phyloP scores from a whole-genome alignment of 1,140 invertebrate genomes.

The Calliphora vicina region DNA sequence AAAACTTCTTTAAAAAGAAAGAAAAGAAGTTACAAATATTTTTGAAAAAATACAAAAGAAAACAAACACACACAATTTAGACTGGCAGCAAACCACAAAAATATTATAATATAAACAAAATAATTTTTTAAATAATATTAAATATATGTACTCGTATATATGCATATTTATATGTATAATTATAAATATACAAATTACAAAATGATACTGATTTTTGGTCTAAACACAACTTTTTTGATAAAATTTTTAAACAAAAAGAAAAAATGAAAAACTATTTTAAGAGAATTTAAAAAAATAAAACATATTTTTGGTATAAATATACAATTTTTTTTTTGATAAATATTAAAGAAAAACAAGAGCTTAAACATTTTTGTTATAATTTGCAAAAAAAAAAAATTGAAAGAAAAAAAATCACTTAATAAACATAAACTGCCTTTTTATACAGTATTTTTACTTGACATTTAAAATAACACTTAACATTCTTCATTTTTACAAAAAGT shows the following conservation, averaged over 20 bases:
- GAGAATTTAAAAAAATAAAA: no score
- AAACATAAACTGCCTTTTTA: conserved; percentile 9
- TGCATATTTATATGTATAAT: background rate
- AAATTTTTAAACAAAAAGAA: conserved; percentile 13
- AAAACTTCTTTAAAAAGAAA: conserved; percentile 2
- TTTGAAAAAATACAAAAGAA: conserved; percentile 8
- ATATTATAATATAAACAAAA: conserved; percentile 9
- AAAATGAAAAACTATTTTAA: conserved; percentile 34
- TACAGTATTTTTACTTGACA: background rate
- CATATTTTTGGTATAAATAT: conserved; percentile 21
- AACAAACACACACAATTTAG: conserved; percentile 33
- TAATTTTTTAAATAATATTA: conserved; percentile 15
- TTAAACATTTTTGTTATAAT: conserved; percentile 1
- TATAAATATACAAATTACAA: background rate
- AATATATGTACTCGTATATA: background rate
- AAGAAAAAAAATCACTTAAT: background rate
- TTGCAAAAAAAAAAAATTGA: conserved; percentile 9
- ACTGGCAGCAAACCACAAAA: conserved; percentile 33
- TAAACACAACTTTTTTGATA: conserved; percentile 4
- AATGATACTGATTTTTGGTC: conserved; percentile 15
- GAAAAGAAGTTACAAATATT: conserved; percentile 5
- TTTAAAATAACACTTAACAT: background rate
- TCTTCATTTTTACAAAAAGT: background rate
- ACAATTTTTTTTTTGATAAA: background rate
- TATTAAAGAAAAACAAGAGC: background rate